phyloP scores from a whole-genome alignment of 2,888 invertebrate species.

The Thereva unica region DNA sequence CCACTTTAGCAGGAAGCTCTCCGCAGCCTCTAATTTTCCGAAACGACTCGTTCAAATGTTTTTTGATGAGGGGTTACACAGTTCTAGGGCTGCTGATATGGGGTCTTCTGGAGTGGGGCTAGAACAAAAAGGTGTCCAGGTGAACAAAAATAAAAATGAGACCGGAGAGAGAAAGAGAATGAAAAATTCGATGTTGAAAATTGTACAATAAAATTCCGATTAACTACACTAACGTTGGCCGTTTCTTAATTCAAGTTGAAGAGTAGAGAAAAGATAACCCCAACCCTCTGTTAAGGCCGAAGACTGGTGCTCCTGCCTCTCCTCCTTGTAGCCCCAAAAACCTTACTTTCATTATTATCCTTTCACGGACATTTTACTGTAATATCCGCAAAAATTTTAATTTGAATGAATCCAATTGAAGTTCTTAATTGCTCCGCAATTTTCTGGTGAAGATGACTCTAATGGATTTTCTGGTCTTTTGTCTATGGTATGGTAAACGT shows the following conservation, averaged over 20 bases:
- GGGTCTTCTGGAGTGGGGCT: not conserved
- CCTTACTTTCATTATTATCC: not conserved
- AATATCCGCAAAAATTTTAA: slow-evolving; percentile 13
- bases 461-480: slow-evolving; percentile 12
- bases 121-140: slow-evolving; percentile 1
- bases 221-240: slow-evolving; percentile 12
- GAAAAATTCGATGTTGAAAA: slow-evolving; percentile 3
- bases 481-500: too few relatives aligned
- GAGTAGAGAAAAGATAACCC: too few relatives aligned
- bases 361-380: slow-evolving; percentile 2
- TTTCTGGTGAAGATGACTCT: slow-evolving; percentile 13
- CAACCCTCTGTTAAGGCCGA: not conserved
- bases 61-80: not conserved
- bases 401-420: slow-evolving; percentile 22
- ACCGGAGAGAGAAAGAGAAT: slow-evolving; percentile 2
- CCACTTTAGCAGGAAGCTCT: slow-evolving; percentile 17
- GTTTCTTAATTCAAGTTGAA: not conserved
- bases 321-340: not conserved
- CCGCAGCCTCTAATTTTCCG: slow-evolving; percentile 20
- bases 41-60: not conserved
- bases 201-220: slow-evolving; percentile 31
- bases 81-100: slow-evolving; percentile 5
- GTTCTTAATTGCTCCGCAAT: slow-evolving; percentile 28
- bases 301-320: not conserved
- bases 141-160: not conserved